Conservation (phyloP, 2,113 vertebrate genomes). For the Elephas maximus region DNA sequence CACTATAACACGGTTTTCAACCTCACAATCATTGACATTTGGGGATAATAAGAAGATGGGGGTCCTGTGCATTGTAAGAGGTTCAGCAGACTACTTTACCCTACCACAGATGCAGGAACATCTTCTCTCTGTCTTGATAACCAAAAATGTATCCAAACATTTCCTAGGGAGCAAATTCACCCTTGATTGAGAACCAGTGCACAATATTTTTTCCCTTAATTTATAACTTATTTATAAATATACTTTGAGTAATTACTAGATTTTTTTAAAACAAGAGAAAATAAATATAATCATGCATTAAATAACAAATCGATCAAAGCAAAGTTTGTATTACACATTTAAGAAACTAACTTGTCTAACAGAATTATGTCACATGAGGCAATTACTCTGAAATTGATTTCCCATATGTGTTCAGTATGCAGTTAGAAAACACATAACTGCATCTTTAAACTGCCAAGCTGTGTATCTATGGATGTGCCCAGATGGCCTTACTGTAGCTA, state of each 20-base stretch:
- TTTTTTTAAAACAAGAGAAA: too few species aligned
- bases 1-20: not conserved
- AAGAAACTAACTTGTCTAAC: not conserved
- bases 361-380: not conserved
- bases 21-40: not conserved
- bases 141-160: not conserved
- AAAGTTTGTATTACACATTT: conserved; percentile 26
- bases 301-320: not conserved
- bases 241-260: too few species aligned
- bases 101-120: rapidly evolving
- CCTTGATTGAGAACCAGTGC: too few species aligned
- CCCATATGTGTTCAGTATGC: not conserved
- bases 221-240: too few species aligned
- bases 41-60: not conserved
- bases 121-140: not conserved
- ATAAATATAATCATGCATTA: too few species aligned
- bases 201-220: too few species aligned
- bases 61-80: not conserved
- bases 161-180: not conserved
- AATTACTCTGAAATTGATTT: conserved; percentile 52
- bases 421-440: not conserved
- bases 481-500: conserved; percentile 69
- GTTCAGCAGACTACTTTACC: rapidly evolving
- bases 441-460: conserved; percentile 54
- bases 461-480: conserved; percentile 51